Base-by-base conservation (phyloP, 2,888 invertebrate genomes). In the Ashinkailepas kermadecensis region DNA sequence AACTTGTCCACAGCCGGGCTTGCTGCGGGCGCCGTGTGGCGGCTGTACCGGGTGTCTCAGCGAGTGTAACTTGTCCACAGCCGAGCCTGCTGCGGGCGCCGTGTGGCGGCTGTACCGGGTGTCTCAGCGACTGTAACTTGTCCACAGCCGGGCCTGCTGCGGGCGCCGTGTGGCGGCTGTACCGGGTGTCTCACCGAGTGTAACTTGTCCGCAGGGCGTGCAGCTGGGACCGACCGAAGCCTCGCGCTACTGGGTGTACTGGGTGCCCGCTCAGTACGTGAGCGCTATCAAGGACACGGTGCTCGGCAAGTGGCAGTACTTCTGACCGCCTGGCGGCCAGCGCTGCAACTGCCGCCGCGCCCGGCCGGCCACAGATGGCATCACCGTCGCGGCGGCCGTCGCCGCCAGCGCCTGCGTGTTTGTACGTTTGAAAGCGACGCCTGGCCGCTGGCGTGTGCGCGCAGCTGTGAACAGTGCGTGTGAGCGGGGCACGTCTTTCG, bases 191-290 rank as follows among this genome's bases (percentile, higher is more conserved):
- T 39, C 39, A 39, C 39, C 39, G 39, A 4, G 39, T 39, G 39
- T 39, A 39, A 39, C 4, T 18, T 21, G n/a, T 56, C 86, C 87
- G 18, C 88, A 95, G 94, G 95, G 93, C 82, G 90, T 96, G 83
- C 96, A 96, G 88, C 89, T 96, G 85, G 96, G 96, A 23, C 93
- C 96, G 13, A 96, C 96, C 81, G 96, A 96, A 88, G 95, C 95
- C 9, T 95, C 95, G 59, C 89, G 95, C 84, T 95, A 95, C 88
- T 96, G 95, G 95, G 92, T 96, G 83, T 96, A 96, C 88, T 96
- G 96, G 96, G 95, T 96, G 79, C 96, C 96, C 15, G 94, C 95
- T 80, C 86, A 86, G 81, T 96, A 94, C 87, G 91, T 95, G 81
- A 93, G 94, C 86, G 94, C 95, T 85, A 95, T 96, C 86, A 96